A percentile compares a stretch with the other conserved stretches of the same genome.
These are phyloP conservation scores for Leptoclinus maculatus DNA, from an alignment of 2,797 vertebrate species.

Conservation along the genomic window DNA sequence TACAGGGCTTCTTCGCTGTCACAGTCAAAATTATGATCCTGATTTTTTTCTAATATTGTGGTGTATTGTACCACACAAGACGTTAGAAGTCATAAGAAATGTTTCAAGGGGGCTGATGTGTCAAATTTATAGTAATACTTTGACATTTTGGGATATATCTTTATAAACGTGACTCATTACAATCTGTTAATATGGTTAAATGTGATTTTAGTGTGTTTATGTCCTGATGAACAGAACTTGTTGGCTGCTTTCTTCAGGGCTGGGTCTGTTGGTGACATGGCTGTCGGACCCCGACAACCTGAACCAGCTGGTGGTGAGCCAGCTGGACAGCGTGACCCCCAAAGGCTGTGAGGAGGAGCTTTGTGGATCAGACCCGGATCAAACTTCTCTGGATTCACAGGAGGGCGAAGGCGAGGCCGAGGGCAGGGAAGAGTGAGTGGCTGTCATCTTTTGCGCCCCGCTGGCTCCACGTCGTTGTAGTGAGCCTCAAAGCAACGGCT, in stretches of 20 bases:
- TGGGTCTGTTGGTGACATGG: constrained; percentile 79
- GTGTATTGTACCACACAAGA: not conserved
- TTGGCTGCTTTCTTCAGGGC: constrained; percentile 64
- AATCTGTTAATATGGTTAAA: not conserved
- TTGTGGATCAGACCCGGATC: constrained; percentile 63
- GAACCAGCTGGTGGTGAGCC: constrained; percentile 84
- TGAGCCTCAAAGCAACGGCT: constrained; percentile 31
- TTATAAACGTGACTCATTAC: not conserved
- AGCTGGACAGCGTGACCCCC: constrained; percentile 70
- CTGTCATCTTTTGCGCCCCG: constrained; percentile 44
- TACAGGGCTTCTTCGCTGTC: not conserved
- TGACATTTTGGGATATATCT: constrained; percentile 4
- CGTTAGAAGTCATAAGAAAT: not conserved
- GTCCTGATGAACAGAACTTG: not conserved
- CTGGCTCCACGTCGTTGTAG: constrained; percentile 18
- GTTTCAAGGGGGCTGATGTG: not conserved
- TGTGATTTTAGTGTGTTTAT: not conserved
- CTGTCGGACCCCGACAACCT: constrained; percentile 85
- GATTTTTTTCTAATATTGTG: not conserved
- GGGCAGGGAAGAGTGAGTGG: constrained; percentile 70
- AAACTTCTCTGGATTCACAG: constrained; percentile 50
- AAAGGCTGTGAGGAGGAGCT: constrained; percentile 69
- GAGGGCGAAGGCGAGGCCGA: constrained; percentile 54
- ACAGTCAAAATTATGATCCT: not conserved
- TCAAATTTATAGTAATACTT: not conserved